phyloP scores from a whole-genome alignment of 2,888 invertebrate genomes.

The Limenitis camilla region DNA sequence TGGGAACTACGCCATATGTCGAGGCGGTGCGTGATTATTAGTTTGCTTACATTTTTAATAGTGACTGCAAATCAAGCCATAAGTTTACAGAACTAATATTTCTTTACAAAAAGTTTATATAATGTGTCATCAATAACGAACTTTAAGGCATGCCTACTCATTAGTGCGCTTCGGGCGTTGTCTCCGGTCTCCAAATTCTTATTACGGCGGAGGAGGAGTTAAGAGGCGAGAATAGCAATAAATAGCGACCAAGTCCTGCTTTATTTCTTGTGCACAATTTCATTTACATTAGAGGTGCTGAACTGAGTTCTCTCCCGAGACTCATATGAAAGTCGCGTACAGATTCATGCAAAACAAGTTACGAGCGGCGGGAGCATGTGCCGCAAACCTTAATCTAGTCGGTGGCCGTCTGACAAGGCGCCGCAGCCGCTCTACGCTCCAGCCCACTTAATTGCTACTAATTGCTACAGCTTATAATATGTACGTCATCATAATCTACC shows the following conservation, averaged over 20 bases:
- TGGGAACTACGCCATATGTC: constrained; percentile 17
- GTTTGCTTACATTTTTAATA: too few species aligned
- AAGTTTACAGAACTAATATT: constrained; percentile 4
- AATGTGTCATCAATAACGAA: constrained; percentile 67
- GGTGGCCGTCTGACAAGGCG: constrained; percentile 44
- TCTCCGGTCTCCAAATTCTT: constrained; percentile 65
- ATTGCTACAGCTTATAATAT: constrained; percentile 62
- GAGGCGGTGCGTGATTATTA: not conserved
- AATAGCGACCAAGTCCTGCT: constrained; percentile 65
- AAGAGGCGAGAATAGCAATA: constrained; percentile 66
- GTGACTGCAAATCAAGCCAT: constrained; percentile 13
- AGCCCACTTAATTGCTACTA: constrained; percentile 68
- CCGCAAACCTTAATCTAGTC: constrained; percentile 62
- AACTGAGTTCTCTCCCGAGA: constrained; percentile 58
- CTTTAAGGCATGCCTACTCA: constrained; percentile 65
- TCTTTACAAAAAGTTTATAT: too few species aligned
- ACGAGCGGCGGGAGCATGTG: constrained; percentile 56
- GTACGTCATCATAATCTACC: constrained; percentile 60
- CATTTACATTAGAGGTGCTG: constrained; percentile 71
- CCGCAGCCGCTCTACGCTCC: constrained; percentile 45
- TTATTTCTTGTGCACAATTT: constrained; percentile 72
- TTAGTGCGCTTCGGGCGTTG: constrained; percentile 54
- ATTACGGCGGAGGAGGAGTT: constrained; percentile 66
- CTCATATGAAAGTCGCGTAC: constrained; percentile 62
- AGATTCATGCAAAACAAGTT: constrained; percentile 70